Percentiles rank a stretch among this genome's conserved stretches.
phyloP scores from a whole-genome alignment of 2,797 vertebrate genomes.

The Dicrostonyx torquatus region DNA sequence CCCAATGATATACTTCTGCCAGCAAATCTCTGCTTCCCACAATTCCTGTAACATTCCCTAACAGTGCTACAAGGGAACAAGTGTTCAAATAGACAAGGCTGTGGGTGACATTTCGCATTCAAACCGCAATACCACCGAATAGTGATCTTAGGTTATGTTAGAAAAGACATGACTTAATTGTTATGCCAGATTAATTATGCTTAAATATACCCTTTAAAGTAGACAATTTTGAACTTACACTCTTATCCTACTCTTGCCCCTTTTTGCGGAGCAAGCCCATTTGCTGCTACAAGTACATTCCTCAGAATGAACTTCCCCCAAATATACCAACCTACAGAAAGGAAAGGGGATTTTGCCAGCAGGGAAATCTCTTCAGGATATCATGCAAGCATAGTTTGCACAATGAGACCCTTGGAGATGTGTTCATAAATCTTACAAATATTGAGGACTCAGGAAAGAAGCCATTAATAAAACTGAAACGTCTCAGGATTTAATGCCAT shows the following conservation, averaged over 20 bases:
- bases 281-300: not conserved
- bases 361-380: not conserved
- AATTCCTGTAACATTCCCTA: not conserved
- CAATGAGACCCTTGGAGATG: conserved; percentile 10
- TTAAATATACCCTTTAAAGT: conserved; percentile 13
- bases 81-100: not conserved
- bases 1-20: not conserved
- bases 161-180: conserved; percentile 13
- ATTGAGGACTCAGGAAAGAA: conserved; percentile 46
- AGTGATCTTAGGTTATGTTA: not conserved
- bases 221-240: not conserved
- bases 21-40: not conserved
- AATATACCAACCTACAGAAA: conserved; percentile 50
- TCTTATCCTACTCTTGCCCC: no score
- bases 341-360: conserved; percentile 38
- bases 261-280: not conserved
- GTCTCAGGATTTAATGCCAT: conserved; percentile 52
- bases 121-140: not conserved
- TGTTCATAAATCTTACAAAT: conserved; percentile 65
- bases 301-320: conserved; percentile 6
- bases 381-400: conserved; percentile 33
- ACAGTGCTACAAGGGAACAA: not conserved
- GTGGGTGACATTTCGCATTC: not conserved
- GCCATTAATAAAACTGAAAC: conserved; percentile 65
- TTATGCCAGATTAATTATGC: not conserved